Evolutionary conservation across 2,797 vertebrate species (phyloP).

Genomic region (Phataginus tricuspis): DNA sequence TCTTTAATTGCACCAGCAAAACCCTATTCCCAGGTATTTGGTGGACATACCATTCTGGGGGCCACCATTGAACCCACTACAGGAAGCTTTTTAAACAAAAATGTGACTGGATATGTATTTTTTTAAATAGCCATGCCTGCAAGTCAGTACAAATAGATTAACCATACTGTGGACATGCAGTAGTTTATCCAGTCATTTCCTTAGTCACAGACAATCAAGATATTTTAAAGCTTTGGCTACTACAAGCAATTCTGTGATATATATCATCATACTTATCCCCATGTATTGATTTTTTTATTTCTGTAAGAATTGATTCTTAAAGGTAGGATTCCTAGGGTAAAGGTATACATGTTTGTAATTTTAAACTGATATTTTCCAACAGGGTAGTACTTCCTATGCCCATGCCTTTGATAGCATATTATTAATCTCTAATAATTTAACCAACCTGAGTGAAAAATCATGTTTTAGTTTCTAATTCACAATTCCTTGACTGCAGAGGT

Average conservation of each 20-base stretch:
- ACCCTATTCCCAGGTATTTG: not conserved
- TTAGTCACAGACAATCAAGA: not conserved
- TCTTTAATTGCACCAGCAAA: not conserved
- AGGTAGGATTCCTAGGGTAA: not conserved
- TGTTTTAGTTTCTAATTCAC: not conserved
- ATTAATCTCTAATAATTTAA: not conserved
- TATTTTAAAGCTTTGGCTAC: not conserved
- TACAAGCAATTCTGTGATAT: not conserved
- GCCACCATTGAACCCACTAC: not conserved
- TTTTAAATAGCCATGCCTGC: not conserved
- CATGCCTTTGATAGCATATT: not conserved
- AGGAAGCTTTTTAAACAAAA: not conserved
- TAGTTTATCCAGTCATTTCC: not conserved
- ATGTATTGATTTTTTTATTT: not conserved
- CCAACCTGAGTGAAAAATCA: not conserved
- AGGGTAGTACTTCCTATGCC: not conserved
- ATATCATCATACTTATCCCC: not conserved
- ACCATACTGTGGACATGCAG: not conserved
- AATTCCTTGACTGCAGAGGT: not conserved
- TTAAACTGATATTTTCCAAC: not conserved
- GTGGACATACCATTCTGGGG: not conserved
- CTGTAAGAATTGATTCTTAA: not conserved
- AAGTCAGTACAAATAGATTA: not conserved
- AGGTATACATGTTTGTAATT: not conserved
- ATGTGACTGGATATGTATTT: not conserved